phyloP scores from a whole-genome alignment of 2,888 invertebrate species.

The Blastobasis lacticolella region DNA sequence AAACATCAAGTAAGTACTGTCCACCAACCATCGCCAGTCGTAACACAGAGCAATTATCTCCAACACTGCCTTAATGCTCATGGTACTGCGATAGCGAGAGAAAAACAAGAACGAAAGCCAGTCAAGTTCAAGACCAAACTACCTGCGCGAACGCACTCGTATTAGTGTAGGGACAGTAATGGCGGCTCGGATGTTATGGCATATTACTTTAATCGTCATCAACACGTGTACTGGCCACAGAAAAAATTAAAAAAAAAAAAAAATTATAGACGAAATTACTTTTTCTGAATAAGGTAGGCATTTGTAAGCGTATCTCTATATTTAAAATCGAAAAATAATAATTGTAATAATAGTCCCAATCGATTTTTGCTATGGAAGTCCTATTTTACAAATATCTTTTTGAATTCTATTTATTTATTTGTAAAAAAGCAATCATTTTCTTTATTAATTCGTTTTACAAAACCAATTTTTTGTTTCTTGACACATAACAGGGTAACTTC shows the following conservation, averaged over 20 bases:
- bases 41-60: not conserved
- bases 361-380: not conserved
- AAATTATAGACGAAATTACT: too few species aligned
- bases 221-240: constrained; percentile 38
- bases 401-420: not conserved
- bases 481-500: too few species aligned
- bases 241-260: constrained; percentile 5
- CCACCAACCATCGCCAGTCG: too few species aligned
- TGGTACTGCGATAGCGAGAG: not conserved
- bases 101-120: constrained; percentile 10
- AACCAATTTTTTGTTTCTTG: too few species aligned
- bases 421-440: too few species aligned
- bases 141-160: constrained; percentile 32
- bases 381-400: not conserved
- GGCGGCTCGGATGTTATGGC: constrained; percentile 47
- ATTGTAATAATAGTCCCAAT: too few species aligned
- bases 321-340: too few species aligned
- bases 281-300: too few species aligned
- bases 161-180: constrained; percentile 41
- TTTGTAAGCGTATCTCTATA: too few species aligned
- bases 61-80: not conserved
- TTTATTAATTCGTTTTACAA: too few species aligned
- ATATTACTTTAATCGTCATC: constrained; percentile 61
- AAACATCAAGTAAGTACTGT: too few species aligned
- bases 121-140: constrained; percentile 18